Base-by-base conservation (phyloP, 1,140 invertebrate species). In the Plectrocnemia conspersa region DNA sequence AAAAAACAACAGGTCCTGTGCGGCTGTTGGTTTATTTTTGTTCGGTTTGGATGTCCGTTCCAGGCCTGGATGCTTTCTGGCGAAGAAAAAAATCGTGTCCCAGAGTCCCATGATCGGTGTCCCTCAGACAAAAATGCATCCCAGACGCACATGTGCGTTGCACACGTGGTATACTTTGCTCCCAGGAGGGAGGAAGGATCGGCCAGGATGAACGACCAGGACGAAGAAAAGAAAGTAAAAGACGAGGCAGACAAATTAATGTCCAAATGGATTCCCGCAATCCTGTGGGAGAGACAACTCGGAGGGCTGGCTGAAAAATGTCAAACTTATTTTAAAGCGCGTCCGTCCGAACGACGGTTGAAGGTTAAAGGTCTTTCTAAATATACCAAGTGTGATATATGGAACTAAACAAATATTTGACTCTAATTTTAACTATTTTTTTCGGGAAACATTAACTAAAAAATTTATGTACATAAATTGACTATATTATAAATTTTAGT, bases 1-100 rank as follows among this genome's bases (percentile, higher is more conserved):
- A 56, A 56, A 49, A 56, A 50, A 36, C 11, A 55, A 47, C 27
- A 50, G 47, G 46, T 41, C 45, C 48, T 40, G 22, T 29, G 16
- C 44, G 25, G 22, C 24, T 33, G 35, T 56, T 29, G 33, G 54
- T 56, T 56, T 56, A 49, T 56, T 56, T 56, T 49, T 50, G 44
- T 56, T 55, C 44, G 44, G 46, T 25, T 25, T 22, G 32, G 29
- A 32, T 56, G 54, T 56, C 54, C 54, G 54, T 33, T 29, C 21
- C 21, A 44, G 46, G 45, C 44, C 38, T 27, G 42, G 42, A 25
- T 23, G 25, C 45, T 10, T 33, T 18, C 16, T 35, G 40, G 40
- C 21, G 35, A 29, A 23, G 27, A 42, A 29, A 41, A 54, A 54
- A 54, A 47, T 45, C 46, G 23, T 47, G 15, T 47, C 27, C 18